phyloP scores from a whole-genome alignment of 2,888 invertebrate species.

The Lithosia quadra region DNA sequence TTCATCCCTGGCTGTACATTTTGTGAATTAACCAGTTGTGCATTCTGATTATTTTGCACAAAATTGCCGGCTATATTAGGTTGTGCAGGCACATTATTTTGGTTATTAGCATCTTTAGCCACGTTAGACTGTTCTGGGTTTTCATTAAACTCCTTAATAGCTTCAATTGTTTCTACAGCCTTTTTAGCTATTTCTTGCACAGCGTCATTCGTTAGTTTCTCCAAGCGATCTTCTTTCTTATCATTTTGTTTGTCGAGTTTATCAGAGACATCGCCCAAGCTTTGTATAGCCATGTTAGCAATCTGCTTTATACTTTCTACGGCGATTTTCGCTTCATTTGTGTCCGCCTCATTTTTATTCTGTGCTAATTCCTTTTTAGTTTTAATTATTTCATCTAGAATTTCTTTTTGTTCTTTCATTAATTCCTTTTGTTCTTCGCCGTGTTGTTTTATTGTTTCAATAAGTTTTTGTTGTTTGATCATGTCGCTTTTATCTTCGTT shows the following conservation, averaged over 20 bases:
- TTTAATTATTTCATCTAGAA: slow-evolving; percentile 87
- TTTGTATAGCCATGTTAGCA: slow-evolving; percentile 81
- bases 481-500: slow-evolving; percentile 60
- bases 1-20: slow-evolving; percentile 5
- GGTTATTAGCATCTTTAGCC: slow-evolving; percentile 13
- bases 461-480: slow-evolving; percentile 81
- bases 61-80: neutral
- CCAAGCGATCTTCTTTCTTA: slow-evolving; percentile 62
- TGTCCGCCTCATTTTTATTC: slow-evolving; percentile 79
- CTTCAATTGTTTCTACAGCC: slow-evolving; percentile 77
- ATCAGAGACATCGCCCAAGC: slow-evolving; percentile 76
- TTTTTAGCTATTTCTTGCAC: slow-evolving; percentile 83
- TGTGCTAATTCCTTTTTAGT: slow-evolving; percentile 83
- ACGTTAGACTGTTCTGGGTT: slow-evolving; percentile 44
- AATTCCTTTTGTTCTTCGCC: slow-evolving; percentile 90
- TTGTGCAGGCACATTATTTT: slow-evolving; percentile 18
- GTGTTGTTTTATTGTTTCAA: slow-evolving; percentile 89
- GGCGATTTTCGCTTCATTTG: slow-evolving; percentile 79
- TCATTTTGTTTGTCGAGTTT: slow-evolving; percentile 60
- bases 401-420: slow-evolving; percentile 89
- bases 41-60: slow-evolving; percentile 25
- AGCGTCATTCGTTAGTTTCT: slow-evolving; percentile 72
- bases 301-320: slow-evolving; percentile 85
- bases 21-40: slow-evolving; percentile 10
- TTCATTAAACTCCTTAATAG: slow-evolving; percentile 79